Evolutionary conservation across 2,113 vertebrate species (phyloP).

Genomic region (Colaptes auratus): DNA sequence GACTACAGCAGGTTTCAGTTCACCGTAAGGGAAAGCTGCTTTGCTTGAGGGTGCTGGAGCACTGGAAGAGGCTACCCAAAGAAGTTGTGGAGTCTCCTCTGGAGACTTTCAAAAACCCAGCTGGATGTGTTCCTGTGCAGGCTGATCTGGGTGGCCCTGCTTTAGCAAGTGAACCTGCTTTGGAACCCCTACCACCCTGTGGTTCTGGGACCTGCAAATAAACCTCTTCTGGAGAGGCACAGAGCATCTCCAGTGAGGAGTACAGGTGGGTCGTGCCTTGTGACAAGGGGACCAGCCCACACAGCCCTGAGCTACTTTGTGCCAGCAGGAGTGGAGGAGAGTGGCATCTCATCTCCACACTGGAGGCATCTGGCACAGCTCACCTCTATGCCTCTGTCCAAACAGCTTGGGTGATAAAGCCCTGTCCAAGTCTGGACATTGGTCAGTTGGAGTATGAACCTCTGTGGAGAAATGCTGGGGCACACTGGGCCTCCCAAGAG

Average conservation of each 20-base stretch:
- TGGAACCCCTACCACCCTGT: too few species aligned
- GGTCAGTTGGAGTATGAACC: rapidly evolving
- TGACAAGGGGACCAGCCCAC: rapidly evolving
- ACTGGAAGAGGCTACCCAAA: too few species aligned
- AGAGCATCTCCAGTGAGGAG: rapidly evolving
- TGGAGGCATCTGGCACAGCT: background rate
- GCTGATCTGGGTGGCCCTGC: too few species aligned
- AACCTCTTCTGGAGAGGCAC: background rate
- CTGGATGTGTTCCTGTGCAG: too few species aligned
- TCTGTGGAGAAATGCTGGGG: background rate
- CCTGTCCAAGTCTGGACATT: rapidly evolving
- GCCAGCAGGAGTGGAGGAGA: background rate
- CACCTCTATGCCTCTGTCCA: background rate
- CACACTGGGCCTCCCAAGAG: background rate
- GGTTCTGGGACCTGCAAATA: background rate
- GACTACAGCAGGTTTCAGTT: too few species aligned
- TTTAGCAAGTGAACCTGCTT: too few species aligned
- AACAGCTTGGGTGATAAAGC: background rate
- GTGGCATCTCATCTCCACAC: rapidly evolving
- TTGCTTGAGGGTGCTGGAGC: too few species aligned
- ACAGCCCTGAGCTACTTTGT: background rate
- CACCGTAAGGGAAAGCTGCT: too few species aligned
- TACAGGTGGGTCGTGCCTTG: background rate
- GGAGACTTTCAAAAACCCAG: too few species aligned
- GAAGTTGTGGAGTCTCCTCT: too few species aligned